Conservation (phyloP, 1,140 invertebrate genomes). For the Drosophila pandora region DNA sequence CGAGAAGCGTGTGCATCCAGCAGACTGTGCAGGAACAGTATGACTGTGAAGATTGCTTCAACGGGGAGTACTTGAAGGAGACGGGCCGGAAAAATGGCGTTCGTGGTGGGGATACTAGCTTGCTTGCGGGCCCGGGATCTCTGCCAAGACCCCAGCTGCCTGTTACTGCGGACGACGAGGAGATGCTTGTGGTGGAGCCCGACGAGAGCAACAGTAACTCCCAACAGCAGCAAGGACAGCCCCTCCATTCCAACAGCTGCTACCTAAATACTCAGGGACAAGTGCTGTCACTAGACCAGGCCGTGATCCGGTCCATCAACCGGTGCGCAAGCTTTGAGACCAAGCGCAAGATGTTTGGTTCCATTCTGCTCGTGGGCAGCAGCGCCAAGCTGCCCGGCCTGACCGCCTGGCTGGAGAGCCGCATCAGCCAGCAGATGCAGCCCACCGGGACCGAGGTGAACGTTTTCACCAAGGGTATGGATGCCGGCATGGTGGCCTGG, state of each 20-base stretch:
- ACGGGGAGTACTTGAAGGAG: constrained; percentile 95
- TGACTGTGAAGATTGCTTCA: constrained; percentile 96
- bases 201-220: constrained; percentile 84
- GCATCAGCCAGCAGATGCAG: constrained; percentile 87
- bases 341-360: constrained; percentile 97
- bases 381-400: constrained; percentile 95
- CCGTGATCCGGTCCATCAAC: constrained; percentile 96
- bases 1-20: constrained; percentile 86
- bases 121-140: constrained; percentile 36
- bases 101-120: constrained; percentile 84
- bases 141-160: constrained; percentile 57
- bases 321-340: constrained; percentile 94
- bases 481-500: constrained; percentile 94
- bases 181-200: constrained; percentile 92
- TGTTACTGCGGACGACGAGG: constrained; percentile 87
- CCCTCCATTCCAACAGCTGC: constrained; percentile 47
- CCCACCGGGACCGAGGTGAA: constrained; percentile 62
- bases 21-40: constrained; percentile 90
- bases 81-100: constrained; percentile 88
- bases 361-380: constrained; percentile 95
- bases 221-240: constrained; percentile 18
- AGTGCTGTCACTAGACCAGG: constrained; percentile 94
- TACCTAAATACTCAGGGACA: constrained; percentile 90
- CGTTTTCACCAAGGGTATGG: constrained; percentile 91
- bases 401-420: constrained; percentile 94